phyloP scores from a whole-genome alignment of 2,113 vertebrate genomes.

The Ginglymostoma cirratum region DNA sequence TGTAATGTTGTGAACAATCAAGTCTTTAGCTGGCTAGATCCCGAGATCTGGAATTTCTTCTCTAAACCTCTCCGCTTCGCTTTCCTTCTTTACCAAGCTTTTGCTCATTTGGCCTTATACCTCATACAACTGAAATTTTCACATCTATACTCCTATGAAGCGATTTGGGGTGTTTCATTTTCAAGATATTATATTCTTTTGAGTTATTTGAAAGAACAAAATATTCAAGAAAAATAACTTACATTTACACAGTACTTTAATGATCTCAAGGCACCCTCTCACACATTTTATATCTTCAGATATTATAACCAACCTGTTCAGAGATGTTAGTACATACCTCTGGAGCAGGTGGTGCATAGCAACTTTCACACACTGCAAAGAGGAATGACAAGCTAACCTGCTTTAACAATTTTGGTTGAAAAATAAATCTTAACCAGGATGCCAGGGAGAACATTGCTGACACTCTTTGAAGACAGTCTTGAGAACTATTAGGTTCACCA shows the following conservation, averaged over 20 bases:
- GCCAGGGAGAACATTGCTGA: neutral
- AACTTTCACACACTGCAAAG: neutral
- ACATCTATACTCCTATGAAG: no score
- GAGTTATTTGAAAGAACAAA: neutral
- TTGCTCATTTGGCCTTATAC: neutral
- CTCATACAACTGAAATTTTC: no score
- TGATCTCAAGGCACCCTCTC: neutral
- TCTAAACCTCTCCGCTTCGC: no score
- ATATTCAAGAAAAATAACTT: neutral
- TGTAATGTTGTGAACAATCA: no score
- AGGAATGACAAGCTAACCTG: neutral
- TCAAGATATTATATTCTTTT: no score
- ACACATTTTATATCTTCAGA: neutral
- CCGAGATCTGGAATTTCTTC: no score
- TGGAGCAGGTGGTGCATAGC: neutral
- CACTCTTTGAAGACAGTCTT: no score
- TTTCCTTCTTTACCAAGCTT: neutral
- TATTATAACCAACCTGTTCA: no score
- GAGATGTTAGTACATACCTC: no score
- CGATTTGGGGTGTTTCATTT: no score
- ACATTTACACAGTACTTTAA: neutral
- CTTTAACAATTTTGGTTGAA: neutral
- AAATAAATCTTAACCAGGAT: neutral
- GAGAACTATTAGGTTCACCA: neutral
- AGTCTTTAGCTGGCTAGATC: no score